Conservation (phyloP, 2,113 vertebrate genomes). For the Hippopotamus amphibius region DNA sequence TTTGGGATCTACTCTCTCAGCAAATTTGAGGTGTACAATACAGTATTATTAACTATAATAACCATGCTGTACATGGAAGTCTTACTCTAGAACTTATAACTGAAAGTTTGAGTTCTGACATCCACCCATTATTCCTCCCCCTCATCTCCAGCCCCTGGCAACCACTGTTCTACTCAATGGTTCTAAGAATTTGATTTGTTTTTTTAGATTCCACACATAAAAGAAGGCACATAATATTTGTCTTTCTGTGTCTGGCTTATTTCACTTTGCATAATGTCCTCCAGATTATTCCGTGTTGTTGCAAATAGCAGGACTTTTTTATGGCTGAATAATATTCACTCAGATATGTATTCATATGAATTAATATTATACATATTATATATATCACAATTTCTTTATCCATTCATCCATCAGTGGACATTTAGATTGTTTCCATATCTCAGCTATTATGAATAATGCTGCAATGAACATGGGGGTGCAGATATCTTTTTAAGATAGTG, state of each 20-base stretch:
- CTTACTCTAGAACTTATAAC: background rate
- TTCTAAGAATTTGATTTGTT: background rate
- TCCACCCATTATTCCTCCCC: background rate
- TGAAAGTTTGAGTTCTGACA: background rate
- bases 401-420: background rate
- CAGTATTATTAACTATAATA: background rate
- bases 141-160: background rate
- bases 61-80: background rate
- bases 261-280: background rate
- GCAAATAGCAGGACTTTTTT: background rate
- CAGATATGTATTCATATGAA: background rate
- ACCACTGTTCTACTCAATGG: background rate
- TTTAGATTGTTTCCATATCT: background rate
- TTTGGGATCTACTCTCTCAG: background rate
- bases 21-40: background rate
- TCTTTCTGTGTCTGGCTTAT: background rate
- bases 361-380: background rate
- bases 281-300: background rate
- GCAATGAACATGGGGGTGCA: background rate
- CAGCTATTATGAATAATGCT: background rate
- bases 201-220: background rate
- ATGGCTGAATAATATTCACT: background rate
- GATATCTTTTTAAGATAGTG: background rate
- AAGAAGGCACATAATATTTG: background rate
- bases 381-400: background rate